phyloP scores from a whole-genome alignment of 2,888 invertebrate species.

The Catocala sponsa region DNA sequence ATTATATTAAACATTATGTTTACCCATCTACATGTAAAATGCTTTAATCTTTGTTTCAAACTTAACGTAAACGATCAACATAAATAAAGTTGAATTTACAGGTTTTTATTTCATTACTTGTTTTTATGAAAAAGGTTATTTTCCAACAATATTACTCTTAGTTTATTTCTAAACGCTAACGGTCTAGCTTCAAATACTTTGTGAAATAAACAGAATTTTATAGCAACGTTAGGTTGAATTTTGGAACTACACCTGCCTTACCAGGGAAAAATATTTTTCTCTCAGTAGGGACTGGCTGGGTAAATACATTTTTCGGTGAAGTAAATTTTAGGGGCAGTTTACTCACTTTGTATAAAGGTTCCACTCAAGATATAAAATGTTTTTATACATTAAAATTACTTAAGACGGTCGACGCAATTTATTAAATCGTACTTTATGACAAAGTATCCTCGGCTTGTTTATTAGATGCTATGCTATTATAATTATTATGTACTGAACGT shows the following conservation, averaged over 20 bases:
- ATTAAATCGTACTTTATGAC: no score
- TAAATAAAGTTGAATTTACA: not conserved
- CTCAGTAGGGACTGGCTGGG: slow-evolving; percentile 9
- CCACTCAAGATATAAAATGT: slow-evolving; percentile 30
- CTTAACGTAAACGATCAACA: not conserved
- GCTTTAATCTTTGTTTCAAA: no score
- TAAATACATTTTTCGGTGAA: slow-evolving; percentile 21
- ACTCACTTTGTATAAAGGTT: slow-evolving; percentile 31
- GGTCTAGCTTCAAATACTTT: slow-evolving; percentile 15
- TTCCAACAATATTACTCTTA: not conserved
- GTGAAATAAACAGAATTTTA: slow-evolving; percentile 21
- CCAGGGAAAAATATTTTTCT: slow-evolving; percentile 26
- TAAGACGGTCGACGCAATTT: not conserved
- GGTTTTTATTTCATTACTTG: not conserved
- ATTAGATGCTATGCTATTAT: no score
- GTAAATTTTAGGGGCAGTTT: slow-evolving; percentile 30
- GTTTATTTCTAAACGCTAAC: not conserved
- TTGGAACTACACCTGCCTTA: slow-evolving; percentile 6
- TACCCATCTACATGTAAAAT: no score
- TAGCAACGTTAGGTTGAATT: slow-evolving; percentile 10
- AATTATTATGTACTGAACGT: no score
- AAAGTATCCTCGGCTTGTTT: no score
- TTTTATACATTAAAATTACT: slow-evolving; percentile 34
- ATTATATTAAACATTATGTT: no score
- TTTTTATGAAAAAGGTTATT: not conserved